These are phyloP conservation scores for Pluvianellus socialis DNA, from an alignment of 2,113 vertebrate genomes.

Conservation along the genomic window DNA sequence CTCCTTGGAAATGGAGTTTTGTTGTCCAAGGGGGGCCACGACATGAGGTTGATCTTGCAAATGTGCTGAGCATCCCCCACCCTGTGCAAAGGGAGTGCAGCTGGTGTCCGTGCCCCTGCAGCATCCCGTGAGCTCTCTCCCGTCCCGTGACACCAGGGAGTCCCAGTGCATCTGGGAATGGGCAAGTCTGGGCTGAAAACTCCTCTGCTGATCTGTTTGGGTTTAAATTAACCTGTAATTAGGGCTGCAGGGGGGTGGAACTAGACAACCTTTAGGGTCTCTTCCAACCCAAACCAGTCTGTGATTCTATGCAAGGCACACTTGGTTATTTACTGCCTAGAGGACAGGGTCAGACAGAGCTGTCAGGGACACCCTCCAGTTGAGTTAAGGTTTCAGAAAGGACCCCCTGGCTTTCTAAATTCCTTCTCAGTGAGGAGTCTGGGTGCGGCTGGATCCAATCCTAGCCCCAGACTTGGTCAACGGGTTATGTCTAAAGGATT, in stretches of 20 bases:
- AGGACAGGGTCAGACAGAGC: too few species aligned
- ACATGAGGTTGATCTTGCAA: not conserved
- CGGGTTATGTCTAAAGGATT: too few species aligned
- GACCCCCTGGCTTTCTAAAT: too few species aligned
- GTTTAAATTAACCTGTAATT: not conserved
- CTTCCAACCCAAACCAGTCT: too few species aligned
- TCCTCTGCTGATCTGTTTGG: not conserved
- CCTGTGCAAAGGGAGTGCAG: not conserved
- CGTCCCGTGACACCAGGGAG: not conserved
- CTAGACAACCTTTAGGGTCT: too few species aligned
- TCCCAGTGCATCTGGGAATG: not conserved
- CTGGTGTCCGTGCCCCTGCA: fast-evolving
- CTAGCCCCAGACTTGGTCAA: too few species aligned
- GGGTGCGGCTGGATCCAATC: too few species aligned
- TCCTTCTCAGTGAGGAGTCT: too few species aligned
- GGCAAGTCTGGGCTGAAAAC: not conserved
- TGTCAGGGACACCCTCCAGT: too few species aligned
- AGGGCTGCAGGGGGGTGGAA: not conserved
- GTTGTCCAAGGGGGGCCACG: not conserved
- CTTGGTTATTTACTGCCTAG: too few species aligned
- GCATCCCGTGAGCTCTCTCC: fast-evolving
- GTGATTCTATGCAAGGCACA: too few species aligned
- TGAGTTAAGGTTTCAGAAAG: too few species aligned
- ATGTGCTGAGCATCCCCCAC: not conserved
- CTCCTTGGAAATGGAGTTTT: not conserved